Base-by-base conservation (phyloP, 2,888 invertebrate species). In the Steinernema hermaphroditum region DNA sequence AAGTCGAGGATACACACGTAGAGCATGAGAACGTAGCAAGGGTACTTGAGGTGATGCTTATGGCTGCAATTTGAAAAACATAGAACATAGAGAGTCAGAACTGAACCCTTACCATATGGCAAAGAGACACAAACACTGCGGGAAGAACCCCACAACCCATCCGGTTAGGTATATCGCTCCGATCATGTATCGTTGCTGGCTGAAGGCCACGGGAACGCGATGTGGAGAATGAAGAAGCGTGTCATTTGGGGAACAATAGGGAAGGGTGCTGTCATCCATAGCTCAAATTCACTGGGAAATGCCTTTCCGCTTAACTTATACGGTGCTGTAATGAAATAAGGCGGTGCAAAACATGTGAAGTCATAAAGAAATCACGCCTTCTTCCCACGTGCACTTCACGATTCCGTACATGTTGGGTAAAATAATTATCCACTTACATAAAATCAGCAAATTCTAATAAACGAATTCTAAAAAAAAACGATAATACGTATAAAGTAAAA, bases 21-120 rank as follows among this genome's bases (percentile, higher is more conserved):
- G 32, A 62, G 29, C 62, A 62, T 62, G 62, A 62, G 62, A 4
- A 62, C 62, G 34, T 62, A 62, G 32, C 62, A 62, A 27, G 62
- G 32, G 62, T 32, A 62, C 14, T 62, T 62, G 1, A 62, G 29
- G 62, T 62, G 62, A 16, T 62, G 62, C 34, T 62, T 62, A 2
- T 62, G 62, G n/a, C 62, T 62, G 14, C 16, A 62, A 62, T 37
- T 37, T 8, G 37, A 37, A 4, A 4, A 37, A 8, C 12, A 37
- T n/a, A n/a, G n/a, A n/a, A n/a, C n/a, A n/a, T n/a, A 12, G 32
- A n/a, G 16, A 62, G 32, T 32, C 12, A 1, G 9, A 19, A 9
- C 16, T 46, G 9, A 19, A 9, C 16, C 16, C 62, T 32, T 62
- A 62, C 62, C 32, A 14, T 8, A 62, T 62, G 4, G 62, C 62